Evolutionary conservation across 2,888 invertebrate species (phyloP).

Genomic region (Lithophane socia): DNA sequence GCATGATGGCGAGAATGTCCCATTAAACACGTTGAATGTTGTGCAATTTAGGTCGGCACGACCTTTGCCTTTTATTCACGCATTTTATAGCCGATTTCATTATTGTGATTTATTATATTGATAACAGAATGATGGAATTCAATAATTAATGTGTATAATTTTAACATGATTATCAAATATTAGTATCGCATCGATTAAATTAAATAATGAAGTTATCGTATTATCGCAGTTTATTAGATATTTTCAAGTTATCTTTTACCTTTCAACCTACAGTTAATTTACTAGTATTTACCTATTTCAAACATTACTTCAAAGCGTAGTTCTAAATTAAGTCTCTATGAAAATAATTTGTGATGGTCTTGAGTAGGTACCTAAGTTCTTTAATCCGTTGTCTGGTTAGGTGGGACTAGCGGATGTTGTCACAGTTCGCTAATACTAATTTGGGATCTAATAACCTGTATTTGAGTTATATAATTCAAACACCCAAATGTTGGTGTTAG

Average conservation of each 20-base stretch:
- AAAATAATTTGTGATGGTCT: slow-evolving; percentile 2
- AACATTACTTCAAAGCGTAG: background rate
- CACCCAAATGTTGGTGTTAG: slow-evolving; percentile 76
- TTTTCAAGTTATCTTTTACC: background rate
- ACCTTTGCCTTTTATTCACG: slow-evolving; percentile 68
- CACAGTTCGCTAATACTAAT: slow-evolving; percentile 68
- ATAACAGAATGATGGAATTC: slow-evolving; percentile 42
- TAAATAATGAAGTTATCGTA: background rate
- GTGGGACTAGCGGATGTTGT: slow-evolving; percentile 76
- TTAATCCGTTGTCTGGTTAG: slow-evolving; percentile 39
- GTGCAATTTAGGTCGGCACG: slow-evolving; percentile 71
- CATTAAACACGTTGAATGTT: slow-evolving; percentile 67
- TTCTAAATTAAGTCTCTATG: background rate
- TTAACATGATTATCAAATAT: slow-evolving; percentile 19
- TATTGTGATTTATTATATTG: slow-evolving; percentile 52
- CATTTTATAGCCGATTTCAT: slow-evolving; percentile 53
- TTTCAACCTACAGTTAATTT: background rate
- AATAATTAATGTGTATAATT: slow-evolving; percentile 29
- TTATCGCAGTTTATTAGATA: background rate
- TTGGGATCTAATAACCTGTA: slow-evolving; percentile 79
- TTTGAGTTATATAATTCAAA: slow-evolving; percentile 84
- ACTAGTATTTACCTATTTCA: no score
- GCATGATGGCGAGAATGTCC: slow-evolving; percentile 56
- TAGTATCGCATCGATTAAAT: background rate
- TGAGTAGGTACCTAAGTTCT: slow-evolving; percentile 28